phyloP scores from a whole-genome alignment of 1,140 invertebrate genomes.

The Linepithema humile region DNA sequence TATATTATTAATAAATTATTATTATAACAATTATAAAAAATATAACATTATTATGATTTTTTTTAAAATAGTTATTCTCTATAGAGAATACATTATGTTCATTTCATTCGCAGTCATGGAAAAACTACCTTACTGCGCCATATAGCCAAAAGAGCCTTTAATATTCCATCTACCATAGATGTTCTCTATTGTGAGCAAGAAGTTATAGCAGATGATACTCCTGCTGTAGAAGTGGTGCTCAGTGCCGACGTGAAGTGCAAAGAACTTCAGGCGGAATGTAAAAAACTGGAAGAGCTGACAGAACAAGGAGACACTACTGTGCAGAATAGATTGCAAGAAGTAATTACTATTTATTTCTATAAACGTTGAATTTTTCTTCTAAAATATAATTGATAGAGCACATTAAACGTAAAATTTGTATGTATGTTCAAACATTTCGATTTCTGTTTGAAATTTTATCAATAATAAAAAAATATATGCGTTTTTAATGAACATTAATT shows the following conservation, averaged over 20 bases:
- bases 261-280: conserved; percentile 92
- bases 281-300: conserved; percentile 91
- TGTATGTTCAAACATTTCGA: too few species aligned
- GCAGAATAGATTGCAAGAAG: conserved; percentile 93
- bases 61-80: conserved; percentile 36
- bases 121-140: conserved; percentile 99
- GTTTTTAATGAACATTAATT: too few species aligned
- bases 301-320: conserved; percentile 89
- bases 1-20: background rate
- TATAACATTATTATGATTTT: background rate
- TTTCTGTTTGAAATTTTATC: too few species aligned
- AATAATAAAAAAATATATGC: too few species aligned
- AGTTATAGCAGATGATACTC: conserved; percentile 96
- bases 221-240: conserved; percentile 96
- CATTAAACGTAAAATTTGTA: too few species aligned
- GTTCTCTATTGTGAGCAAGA: conserved; percentile 99
- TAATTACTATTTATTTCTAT: conserved; percentile 73
- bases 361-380: conserved; percentile 22
- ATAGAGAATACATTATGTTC: background rate
- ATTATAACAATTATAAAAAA: background rate
- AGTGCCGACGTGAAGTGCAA: conserved; percentile 96
- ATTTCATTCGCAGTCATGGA: conserved; percentile 90
- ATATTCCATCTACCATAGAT: conserved; percentile 98
- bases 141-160: conserved; percentile 94
- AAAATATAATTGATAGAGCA: conserved; percentile 4